Evolutionary conservation across 2,888 invertebrate species (phyloP).

Genomic region (Ganaspis brasiliensis): DNA sequence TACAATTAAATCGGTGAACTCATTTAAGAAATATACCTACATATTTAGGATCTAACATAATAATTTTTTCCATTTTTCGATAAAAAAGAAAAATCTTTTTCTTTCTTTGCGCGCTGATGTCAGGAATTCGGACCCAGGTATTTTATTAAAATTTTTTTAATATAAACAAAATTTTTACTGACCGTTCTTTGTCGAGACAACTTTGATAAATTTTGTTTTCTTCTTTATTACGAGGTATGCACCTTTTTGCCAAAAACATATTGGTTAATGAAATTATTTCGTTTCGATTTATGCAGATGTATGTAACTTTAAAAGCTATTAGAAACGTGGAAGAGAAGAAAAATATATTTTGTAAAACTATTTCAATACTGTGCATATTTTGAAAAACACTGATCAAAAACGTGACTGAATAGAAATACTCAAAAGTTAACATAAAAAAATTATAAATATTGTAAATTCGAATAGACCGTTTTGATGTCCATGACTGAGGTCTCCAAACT

Average conservation of each 20-base stretch:
- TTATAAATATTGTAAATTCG: background rate
- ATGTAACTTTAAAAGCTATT: constrained; percentile 1
- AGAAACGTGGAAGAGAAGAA: background rate
- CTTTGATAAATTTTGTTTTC: too few relatives aligned
- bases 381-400: constrained; percentile 8
- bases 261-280: background rate
- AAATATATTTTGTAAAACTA: background rate
- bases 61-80: too few relatives aligned
- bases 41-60: too few relatives aligned
- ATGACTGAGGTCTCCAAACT: background rate
- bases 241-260: background rate
- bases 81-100: too few relatives aligned
- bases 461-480: constrained; percentile 2
- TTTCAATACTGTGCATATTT: background rate
- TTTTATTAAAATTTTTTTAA: too few relatives aligned
- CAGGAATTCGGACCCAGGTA: too few relatives aligned
- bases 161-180: too few relatives aligned
- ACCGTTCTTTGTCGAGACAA: too few relatives aligned
- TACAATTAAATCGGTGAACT: too few relatives aligned
- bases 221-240: background rate
- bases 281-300: background rate
- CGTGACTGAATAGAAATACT: background rate
- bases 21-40: too few relatives aligned
- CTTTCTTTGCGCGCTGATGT: too few relatives aligned
- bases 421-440: background rate